Percentiles rank a stretch among this genome's conserved stretches.
Conservation (phyloP, 2,888 invertebrate genomes). For the Mallateleia sp. region DNA sequence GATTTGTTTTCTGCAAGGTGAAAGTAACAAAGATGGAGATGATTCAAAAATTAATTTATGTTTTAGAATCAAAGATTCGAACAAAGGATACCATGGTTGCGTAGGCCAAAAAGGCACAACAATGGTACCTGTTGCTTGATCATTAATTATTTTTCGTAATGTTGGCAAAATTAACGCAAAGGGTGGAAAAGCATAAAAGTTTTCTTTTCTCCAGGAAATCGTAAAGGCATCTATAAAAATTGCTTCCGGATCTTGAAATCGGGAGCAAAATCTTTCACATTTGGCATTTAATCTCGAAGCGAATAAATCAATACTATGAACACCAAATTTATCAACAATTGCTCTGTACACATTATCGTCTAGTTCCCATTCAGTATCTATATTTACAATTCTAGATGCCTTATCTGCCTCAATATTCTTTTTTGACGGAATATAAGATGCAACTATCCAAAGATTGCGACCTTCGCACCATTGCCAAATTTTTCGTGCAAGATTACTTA, state of each 20-base stretch:
- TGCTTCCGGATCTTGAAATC: slow-evolving; percentile 31
- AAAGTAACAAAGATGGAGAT: no score
- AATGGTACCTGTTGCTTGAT: slow-evolving; percentile 30
- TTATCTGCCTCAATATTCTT: background rate
- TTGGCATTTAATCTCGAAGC: background rate
- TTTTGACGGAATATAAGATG: background rate
- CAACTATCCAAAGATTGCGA: background rate
- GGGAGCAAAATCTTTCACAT: slow-evolving; percentile 16
- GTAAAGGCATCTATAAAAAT: slow-evolving; percentile 28
- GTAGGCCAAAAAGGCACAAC: slow-evolving; percentile 29
- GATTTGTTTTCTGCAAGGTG: no score
- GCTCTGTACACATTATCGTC: background rate
- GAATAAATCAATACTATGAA: slow-evolving; percentile 10
- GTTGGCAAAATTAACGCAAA: slow-evolving; percentile 19
- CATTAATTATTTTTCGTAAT: slow-evolving; percentile 24
- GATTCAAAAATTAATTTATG: background rate
- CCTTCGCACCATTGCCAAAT: slow-evolving; percentile 25
- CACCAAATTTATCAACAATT: background rate
- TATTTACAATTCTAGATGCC: background rate
- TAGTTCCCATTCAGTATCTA: slow-evolving; percentile 10
- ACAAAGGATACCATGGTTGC: slow-evolving; percentile 23
- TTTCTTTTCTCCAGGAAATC: slow-evolving; percentile 9
- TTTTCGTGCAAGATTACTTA: background rate
- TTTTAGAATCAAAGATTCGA: background rate
- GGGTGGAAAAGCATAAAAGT: slow-evolving; percentile 33